phyloP scores from a whole-genome alignment of 2,113 vertebrate genomes.

The Lates calcarifer region DNA sequence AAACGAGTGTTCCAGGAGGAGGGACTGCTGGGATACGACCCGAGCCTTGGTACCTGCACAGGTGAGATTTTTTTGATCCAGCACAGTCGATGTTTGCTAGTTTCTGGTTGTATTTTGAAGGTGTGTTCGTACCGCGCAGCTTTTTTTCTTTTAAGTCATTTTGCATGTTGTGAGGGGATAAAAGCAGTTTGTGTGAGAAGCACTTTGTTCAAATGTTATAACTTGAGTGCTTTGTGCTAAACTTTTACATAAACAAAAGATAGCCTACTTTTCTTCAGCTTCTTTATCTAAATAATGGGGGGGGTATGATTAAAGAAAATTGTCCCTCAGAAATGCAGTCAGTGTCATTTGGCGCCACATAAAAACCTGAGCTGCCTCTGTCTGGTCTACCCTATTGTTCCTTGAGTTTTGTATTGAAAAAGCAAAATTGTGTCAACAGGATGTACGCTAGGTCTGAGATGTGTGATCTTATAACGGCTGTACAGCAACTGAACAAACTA shows the following conservation, averaged over 20 bases:
- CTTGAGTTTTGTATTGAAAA: too few relatives aligned
- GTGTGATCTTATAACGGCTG: not conserved
- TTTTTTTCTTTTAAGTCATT: not conserved
- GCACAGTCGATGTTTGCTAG: not conserved
- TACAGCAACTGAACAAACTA: not conserved
- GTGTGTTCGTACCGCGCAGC: not conserved
- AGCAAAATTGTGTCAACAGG: too few relatives aligned
- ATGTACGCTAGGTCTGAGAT: not conserved
- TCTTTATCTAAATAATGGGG: too few relatives aligned
- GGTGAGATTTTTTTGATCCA: constrained; percentile 36
- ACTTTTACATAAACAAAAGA: too few relatives aligned
- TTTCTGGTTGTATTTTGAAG: not conserved
- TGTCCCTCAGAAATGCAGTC: too few relatives aligned
- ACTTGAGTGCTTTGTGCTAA: not conserved
- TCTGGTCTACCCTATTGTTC: too few relatives aligned
- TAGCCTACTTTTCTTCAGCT: too few relatives aligned
- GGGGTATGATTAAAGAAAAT: too few relatives aligned
- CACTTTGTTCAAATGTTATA: not conserved
- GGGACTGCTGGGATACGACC: constrained; percentile 88
- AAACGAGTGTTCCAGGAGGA: constrained; percentile 86
- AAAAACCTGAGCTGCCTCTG: too few relatives aligned
- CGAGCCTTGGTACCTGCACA: constrained; percentile 82
- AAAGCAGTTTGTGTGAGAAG: not conserved
- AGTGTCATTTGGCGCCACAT: too few relatives aligned
- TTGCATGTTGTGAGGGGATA: not conserved